Evolutionary conservation across 1,140 invertebrate genomes (phyloP), one percentile per base, ranked within the genome.

Genomic region (Periplaneta americana): DNA sequence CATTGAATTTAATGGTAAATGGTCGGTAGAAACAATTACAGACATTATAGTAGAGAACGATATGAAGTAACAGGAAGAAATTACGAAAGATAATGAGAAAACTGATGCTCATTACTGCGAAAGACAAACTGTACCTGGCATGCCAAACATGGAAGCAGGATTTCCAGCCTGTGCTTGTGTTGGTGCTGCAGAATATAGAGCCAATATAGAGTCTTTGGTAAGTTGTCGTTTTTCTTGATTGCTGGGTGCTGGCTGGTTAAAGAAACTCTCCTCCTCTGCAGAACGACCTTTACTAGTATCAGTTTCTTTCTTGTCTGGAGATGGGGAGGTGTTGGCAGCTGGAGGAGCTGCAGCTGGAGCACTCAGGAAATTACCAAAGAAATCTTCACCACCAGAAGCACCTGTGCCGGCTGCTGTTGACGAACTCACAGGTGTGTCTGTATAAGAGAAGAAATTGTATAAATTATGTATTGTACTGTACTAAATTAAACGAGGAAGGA

Each of bases 191-290:
- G 93, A 94, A 87, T 98, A 98, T 36, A 98, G 87, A 9, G 97
- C 96, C 86, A 98, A 89, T 88, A 98, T 98, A 86, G 96, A 98
- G 85, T 98, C 96, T 88, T 97, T 98, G 34, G 96, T 97, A 87
- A 98, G 90, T 89, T 97, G 96, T 81, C 92, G 93, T 83, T 94
- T 94, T 84, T 94, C 93, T 83, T 93, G 93, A 84, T 93, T 90
- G 57, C 92, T 93, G 0, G 94, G 92, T 4, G 91, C 90, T n/a
- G 94, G 91, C 87, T 97, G 96, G 88, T 95, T 96, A 86, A 97
- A 98, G 89, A 98, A 98, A 87, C 94, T 96, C 83, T 96, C 94
- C 86, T 97, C 95, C 86, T 97, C 96, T 4, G 92, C 82, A 90
- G 86, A 75, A 91, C 91, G n/a, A 2, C 81, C 81, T 78, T 84